Conservation (phyloP, 2,797 vertebrate genomes). For the Sternotherus odoratus region DNA sequence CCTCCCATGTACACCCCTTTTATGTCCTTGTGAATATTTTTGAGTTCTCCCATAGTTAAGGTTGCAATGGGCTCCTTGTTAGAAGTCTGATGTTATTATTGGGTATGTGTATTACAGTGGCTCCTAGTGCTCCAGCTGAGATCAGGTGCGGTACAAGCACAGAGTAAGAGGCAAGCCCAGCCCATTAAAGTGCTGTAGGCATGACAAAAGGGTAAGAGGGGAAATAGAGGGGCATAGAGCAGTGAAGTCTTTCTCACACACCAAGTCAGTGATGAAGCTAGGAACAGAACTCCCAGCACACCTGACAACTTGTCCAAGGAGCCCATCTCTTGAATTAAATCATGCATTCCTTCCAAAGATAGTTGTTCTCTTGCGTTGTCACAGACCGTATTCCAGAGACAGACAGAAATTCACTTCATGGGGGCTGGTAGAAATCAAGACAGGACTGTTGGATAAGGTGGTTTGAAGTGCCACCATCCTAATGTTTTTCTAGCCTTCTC, state of each 20-base stretch:
- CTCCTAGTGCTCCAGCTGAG: too few relatives aligned
- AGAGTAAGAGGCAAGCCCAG: not conserved
- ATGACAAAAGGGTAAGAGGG: not conserved
- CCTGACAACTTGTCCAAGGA: not conserved
- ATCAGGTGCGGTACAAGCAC: not conserved
- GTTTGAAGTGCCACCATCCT: not conserved
- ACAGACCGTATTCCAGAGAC: not conserved
- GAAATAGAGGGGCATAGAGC: not conserved
- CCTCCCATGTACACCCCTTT: too few relatives aligned
- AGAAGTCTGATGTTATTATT: not conserved
- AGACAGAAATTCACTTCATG: not conserved
- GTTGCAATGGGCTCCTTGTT: not conserved
- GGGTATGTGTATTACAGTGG: not conserved
- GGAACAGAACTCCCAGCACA: not conserved
- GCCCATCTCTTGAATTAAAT: not conserved
- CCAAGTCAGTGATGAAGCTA: not conserved
- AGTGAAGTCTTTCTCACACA: not conserved
- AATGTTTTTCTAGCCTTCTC: not conserved
- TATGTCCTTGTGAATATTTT: too few relatives aligned
- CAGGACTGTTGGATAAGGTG: fast-evolving
- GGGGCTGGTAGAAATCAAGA: not conserved
- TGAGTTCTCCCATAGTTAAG: not conserved
- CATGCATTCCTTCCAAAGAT: not conserved
- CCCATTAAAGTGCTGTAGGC: not conserved
- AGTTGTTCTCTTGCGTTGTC: not conserved